phyloP scores from a whole-genome alignment of 2,113 vertebrate genomes.

The Anoplopoma fimbria region DNA sequence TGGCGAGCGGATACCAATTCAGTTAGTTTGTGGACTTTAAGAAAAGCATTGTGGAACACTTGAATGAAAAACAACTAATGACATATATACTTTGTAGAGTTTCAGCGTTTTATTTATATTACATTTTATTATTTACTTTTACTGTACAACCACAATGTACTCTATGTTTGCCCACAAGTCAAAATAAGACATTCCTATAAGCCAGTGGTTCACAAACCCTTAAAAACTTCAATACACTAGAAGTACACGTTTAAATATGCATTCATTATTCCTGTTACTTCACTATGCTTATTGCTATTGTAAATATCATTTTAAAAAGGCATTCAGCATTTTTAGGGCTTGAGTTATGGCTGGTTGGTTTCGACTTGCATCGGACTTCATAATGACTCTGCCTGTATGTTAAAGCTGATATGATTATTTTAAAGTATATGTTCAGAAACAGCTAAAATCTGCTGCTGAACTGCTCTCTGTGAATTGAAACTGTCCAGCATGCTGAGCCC shows the following conservation, averaged over 20 bases:
- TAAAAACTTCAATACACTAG: not conserved
- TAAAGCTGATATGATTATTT: not conserved
- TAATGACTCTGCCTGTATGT: not conserved
- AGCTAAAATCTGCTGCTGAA: not conserved
- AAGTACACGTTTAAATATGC: not conserved
- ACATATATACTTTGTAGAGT: not conserved
- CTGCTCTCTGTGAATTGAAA: not conserved
- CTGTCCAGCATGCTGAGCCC: not conserved
- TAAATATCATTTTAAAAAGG: not conserved
- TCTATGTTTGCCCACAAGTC: not conserved
- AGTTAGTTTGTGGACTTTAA: not conserved
- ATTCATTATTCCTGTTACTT: not conserved
- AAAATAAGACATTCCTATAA: not conserved
- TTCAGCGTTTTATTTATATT: not conserved
- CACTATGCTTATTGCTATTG: not conserved
- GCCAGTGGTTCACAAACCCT: not conserved
- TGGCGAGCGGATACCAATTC: too few relatives aligned
- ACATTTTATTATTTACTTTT: not conserved
- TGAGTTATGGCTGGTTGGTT: not conserved
- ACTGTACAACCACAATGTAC: not conserved
- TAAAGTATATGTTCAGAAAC: not conserved
- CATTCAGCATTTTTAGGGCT: not conserved
- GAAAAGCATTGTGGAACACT: not conserved
- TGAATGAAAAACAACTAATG: not conserved
- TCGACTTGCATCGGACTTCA: not conserved